Conservation (phyloP, 1,140 invertebrate species). For the Drosophila chauvacae region DNA sequence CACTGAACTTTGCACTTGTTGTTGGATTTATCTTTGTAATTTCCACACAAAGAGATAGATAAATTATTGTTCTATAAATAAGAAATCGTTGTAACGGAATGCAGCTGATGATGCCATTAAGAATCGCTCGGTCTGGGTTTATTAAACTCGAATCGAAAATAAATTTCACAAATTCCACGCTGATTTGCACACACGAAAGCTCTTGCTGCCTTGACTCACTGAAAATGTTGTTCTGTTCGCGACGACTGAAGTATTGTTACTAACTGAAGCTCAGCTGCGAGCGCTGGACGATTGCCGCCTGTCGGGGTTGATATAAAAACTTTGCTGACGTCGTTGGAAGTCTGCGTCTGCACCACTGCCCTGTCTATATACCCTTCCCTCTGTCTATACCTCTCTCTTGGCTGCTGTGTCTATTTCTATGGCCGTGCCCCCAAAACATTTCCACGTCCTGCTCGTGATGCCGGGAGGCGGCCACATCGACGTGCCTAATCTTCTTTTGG, state of each 20-base stretch:
- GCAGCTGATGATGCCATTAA: slow-evolving; percentile 80
- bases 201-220: slow-evolving; percentile 47
- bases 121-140: slow-evolving; percentile 31
- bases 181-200: slow-evolving; percentile 55
- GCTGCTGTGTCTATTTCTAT: slow-evolving; percentile 37
- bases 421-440: slow-evolving; percentile 65
- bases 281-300: slow-evolving; percentile 41
- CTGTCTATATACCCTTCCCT: slow-evolving; percentile 8
- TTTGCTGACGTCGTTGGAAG: slow-evolving; percentile 43
- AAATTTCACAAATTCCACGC: slow-evolving; percentile 66
- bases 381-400: slow-evolving; percentile 6
- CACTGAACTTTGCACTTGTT: slow-evolving; percentile 46
- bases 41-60: slow-evolving; percentile 42
- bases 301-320: slow-evolving; percentile 36
- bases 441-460: slow-evolving; percentile 14
- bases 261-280: slow-evolving; percentile 45
- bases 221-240: slow-evolving; percentile 69
- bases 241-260: slow-evolving; percentile 73
- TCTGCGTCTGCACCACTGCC: neutral
- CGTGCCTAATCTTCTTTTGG: neutral
- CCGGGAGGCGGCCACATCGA: slow-evolving; percentile 19
- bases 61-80: slow-evolving; percentile 77
- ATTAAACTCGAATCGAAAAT: slow-evolving; percentile 27
- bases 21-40: slow-evolving; percentile 24
- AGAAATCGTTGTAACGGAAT: slow-evolving; percentile 73